Base-by-base conservation (phyloP, 2,888 invertebrate species). In the Nomada ruficornis region DNA sequence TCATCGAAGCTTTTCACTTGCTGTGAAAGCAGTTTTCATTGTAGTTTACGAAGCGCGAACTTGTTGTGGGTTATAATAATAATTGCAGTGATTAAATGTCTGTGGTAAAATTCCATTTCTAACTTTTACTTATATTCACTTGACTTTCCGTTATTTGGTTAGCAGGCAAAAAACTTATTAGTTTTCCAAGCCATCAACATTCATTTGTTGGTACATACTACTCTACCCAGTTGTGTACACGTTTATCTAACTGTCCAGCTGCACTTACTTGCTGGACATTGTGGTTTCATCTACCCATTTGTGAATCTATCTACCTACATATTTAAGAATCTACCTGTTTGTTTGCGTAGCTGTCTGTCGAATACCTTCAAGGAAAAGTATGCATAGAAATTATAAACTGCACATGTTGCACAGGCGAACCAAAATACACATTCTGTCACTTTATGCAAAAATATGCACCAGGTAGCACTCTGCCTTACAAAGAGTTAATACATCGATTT, bases 241-340 rank as follows among this genome's bases (percentile, higher is more conserved):
- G 62, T 63, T 70, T 62, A 9, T 55, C 70, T 63, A 76, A 18
- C 63, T 65, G 50, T 65, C 50, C 64, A 59, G 60, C 47, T 52
- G 36, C 1, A 44, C 77, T 57, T n/a, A 73, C 77, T 65, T 77
- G 20, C 59, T 36, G 11, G 44, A 36, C 23, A 47, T 55, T n/a
- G 29, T 50, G 47, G 36, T 29, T 57, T 36, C 23, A n/a, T 65
- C 20, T 57, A 77, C 11, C 3, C 42, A 13, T 42, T 15, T 50
- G n/a, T 72, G 50, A 50, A 15, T 52, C 29, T 59, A 52, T n/a
- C 13, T 26, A 50, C 44, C 26, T 26, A 18, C 44, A n/a, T 60
- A 55, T 65, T 52, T 36, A 29, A 57, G 36, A 11, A 13, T 11
- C 29, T 29, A 63, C 11, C 20, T 50, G 57, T 64, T 64, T 52